Percentiles rank a stretch among this genome's conserved stretches.
Evolutionary conservation across 1,140 invertebrate genomes (phyloP).

Genomic region (Apis laboriosa): DNA sequence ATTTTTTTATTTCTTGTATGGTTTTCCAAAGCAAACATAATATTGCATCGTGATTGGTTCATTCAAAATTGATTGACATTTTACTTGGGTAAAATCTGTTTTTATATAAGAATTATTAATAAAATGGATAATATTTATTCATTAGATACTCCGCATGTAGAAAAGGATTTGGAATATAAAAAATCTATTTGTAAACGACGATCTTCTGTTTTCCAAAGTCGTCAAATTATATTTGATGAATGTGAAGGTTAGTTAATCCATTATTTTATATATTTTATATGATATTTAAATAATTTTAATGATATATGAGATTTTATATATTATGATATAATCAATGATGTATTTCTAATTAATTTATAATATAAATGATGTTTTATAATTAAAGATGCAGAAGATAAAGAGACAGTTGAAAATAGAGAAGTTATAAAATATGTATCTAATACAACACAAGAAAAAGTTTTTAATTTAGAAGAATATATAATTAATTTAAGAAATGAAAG

Average conservation of each 20-base stretch:
- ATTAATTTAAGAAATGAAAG: constrained; percentile 63
- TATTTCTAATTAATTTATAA: neutral
- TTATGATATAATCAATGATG: neutral
- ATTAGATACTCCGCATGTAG: neutral
- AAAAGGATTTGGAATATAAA: neutral
- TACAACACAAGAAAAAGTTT: constrained; percentile 21
- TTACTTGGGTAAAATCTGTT: neutral
- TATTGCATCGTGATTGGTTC: neutral
- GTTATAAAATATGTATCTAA: neutral
- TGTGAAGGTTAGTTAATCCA: constrained; percentile 52
- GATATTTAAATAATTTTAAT: neutral
- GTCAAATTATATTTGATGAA: constrained; percentile 5
- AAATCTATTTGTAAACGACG: constrained; percentile 60
- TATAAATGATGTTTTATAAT: constrained; percentile 1
- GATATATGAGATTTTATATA: neutral
- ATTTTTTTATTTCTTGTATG: neutral
- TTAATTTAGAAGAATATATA: constrained; percentile 69
- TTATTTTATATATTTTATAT: neutral
- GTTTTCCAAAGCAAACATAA: too few relatives aligned
- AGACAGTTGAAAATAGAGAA: neutral
- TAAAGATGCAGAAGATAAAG: neutral
- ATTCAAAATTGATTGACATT: constrained; percentile 20
- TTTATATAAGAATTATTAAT: neutral
- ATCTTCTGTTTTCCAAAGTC: constrained; percentile 65
- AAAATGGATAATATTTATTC: constrained; percentile 35